Conservation (phyloP, 1,140 invertebrate genomes). For the Cardiocondyla obscurior region DNA sequence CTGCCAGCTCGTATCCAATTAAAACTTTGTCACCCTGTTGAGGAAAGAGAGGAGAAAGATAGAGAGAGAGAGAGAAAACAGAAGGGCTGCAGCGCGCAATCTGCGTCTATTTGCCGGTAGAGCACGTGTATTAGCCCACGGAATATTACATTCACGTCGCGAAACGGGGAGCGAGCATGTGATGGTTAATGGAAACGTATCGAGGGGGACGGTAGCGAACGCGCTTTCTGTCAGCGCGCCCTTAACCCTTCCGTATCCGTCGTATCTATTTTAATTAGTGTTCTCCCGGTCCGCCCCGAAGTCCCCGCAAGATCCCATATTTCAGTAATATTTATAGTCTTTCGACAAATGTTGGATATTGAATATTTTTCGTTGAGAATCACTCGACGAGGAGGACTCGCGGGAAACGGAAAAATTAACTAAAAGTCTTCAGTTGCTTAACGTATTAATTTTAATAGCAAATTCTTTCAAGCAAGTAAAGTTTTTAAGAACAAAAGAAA, state of each 20-base stretch:
- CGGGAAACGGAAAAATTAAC: not conserved
- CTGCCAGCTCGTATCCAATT: constrained; percentile 33
- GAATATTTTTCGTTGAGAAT: not conserved
- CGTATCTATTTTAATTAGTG: constrained; percentile 34
- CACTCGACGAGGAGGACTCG: no score
- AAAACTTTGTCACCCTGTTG: constrained; percentile 37
- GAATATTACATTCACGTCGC: constrained; percentile 38
- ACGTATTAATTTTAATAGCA: not conserved
- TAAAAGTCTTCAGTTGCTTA: no score
- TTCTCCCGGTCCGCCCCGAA: not conserved
- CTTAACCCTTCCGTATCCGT: not conserved
- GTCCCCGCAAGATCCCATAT: not conserved
- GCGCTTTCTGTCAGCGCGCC: constrained; percentile 25
- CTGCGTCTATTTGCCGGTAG: constrained; percentile 25
- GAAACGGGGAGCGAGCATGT: constrained; percentile 9
- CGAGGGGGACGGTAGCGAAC: not conserved
- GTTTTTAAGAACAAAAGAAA: not conserved
- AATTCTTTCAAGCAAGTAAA: not conserved
- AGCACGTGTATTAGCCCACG: constrained; percentile 16
- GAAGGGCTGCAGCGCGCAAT: not conserved
- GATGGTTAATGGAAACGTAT: constrained; percentile 49
- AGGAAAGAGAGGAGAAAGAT: not conserved
- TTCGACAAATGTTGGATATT: not conserved
- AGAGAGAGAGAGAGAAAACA: not conserved
- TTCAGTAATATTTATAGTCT: not conserved